Percentiles rank a stretch among this genome's conserved stretches.
Conservation (phyloP, 2,888 invertebrate species). For the Pediacus dermestoides region DNA sequence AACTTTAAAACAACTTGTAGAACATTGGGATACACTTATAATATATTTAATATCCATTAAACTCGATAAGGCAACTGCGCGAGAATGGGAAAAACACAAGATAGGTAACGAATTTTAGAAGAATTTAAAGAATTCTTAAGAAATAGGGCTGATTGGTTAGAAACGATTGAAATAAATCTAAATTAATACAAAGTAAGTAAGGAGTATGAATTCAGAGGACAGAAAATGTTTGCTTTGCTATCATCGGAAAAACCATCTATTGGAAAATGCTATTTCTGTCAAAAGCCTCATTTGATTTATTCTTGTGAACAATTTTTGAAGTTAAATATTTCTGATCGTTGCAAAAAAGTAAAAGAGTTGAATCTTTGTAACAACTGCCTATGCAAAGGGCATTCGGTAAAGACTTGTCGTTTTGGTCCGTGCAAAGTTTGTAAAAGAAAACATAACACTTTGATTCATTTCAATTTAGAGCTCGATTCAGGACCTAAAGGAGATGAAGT, state of each 20-base stretch:
- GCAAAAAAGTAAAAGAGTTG: neutral
- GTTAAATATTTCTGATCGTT: neutral
- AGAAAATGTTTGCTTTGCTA: neutral
- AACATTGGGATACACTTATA: constrained; percentile 23
- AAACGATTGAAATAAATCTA: constrained; percentile 6
- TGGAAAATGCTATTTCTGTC: constrained; percentile 1
- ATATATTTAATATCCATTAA: constrained; percentile 23
- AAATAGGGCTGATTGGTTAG: constrained; percentile 3
- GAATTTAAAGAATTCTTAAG: constrained; percentile 7
- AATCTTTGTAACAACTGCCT: neutral
- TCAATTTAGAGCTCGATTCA: too few relatives aligned
- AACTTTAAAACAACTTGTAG: constrained; percentile 9
- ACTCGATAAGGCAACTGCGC: constrained; percentile 21
- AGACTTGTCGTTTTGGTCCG: neutral
- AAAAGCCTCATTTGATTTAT: neutral
- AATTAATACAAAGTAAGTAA: too few relatives aligned
- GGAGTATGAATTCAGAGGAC: too few relatives aligned
- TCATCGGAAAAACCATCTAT: neutral
- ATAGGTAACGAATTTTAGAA: neutral
- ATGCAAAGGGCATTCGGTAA: neutral
- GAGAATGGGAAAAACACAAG: constrained; percentile 23
- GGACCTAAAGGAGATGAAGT: too few relatives aligned
- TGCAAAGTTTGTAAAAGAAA: constrained; percentile 1
- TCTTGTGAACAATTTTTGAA: neutral
- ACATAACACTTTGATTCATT: neutral